Conservation (phyloP, 2,113 vertebrate species). For the Datnioides undecimradiatus region DNA sequence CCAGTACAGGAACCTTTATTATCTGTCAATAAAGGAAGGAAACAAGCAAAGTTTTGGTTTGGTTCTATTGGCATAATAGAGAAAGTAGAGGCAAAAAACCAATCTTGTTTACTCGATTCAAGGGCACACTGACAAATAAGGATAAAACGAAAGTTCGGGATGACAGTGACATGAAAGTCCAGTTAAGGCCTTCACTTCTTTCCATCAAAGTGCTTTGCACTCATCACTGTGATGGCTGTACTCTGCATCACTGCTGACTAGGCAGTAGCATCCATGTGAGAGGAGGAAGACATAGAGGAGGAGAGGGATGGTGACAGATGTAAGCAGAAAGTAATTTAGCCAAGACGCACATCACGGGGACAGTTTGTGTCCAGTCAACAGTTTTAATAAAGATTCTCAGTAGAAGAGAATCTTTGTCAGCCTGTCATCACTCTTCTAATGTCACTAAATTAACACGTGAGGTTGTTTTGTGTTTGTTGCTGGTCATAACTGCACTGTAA, state of each 20-base stretch:
- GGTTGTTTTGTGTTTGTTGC: no score
- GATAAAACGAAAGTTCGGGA: slow-evolving; percentile 19
- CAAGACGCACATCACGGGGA: slow-evolving; percentile 17
- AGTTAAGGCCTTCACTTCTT: slow-evolving; percentile 34
- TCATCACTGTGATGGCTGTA: slow-evolving; percentile 54
- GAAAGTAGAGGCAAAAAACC: background rate
- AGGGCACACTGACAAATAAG: slow-evolving; percentile 42
- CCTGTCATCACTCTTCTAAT: background rate
- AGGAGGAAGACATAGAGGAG: slow-evolving; percentile 24
- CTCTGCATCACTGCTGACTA: slow-evolving; percentile 50
- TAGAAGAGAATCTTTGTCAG: background rate
- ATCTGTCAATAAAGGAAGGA: background rate
- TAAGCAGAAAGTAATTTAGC: slow-evolving; percentile 44
- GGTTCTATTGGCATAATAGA: slow-evolving; percentile 7
- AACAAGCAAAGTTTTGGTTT: background rate
- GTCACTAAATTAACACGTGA: background rate
- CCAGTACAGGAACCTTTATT: background rate
- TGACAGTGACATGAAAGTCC: slow-evolving; percentile 40
- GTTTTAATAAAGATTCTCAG: background rate
- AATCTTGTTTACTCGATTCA: slow-evolving; percentile 43
- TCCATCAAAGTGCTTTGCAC: slow-evolving; percentile 47
- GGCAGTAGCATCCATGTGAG: slow-evolving; percentile 34
- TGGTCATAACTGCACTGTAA: background rate
- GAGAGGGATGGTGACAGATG: slow-evolving; percentile 30
- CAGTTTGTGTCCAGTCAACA: slow-evolving; percentile 27